A percentile compares a stretch with the other conserved stretches of the same genome.
phyloP scores from a whole-genome alignment of 2,113 vertebrate species.

The Coptodon rendalli region DNA sequence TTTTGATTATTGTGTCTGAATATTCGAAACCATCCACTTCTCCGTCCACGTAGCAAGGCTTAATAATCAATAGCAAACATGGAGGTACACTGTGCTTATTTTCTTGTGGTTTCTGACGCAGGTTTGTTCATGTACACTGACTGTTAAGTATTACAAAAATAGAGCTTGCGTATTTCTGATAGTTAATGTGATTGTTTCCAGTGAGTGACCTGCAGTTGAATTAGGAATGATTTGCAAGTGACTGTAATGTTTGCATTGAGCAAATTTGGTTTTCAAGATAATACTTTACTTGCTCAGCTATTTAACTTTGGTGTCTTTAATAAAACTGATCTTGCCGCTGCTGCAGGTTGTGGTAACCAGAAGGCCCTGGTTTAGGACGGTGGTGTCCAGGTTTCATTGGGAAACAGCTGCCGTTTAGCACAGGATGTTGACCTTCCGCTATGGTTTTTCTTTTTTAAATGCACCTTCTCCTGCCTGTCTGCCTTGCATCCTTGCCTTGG shows the following conservation, averaged over 20 bases:
- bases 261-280: neutral
- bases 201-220: neutral
- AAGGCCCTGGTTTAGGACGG: slow-evolving; percentile 47
- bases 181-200: slow-evolving; percentile 35
- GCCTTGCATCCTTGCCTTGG: neutral
- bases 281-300: neutral
- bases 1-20: neutral
- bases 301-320: neutral
- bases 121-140: neutral
- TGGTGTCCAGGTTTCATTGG: slow-evolving; percentile 54
- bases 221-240: neutral
- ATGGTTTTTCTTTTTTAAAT: slow-evolving; percentile 28
- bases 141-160: slow-evolving; percentile 37
- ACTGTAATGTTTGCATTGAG: neutral
- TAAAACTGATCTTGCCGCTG: neutral
- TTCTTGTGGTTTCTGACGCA: neutral
- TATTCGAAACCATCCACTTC: neutral
- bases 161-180: slow-evolving; percentile 29
- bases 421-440: slow-evolving; percentile 74
- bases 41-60: neutral
- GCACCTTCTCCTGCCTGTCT: slow-evolving; percentile 24
- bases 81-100: neutral
- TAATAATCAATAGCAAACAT: neutral
- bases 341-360: neutral
- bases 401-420: slow-evolving; percentile 65